Evolutionary conservation across 2,113 vertebrate species (phyloP).

Genomic region (Colossoma macropomum): DNA sequence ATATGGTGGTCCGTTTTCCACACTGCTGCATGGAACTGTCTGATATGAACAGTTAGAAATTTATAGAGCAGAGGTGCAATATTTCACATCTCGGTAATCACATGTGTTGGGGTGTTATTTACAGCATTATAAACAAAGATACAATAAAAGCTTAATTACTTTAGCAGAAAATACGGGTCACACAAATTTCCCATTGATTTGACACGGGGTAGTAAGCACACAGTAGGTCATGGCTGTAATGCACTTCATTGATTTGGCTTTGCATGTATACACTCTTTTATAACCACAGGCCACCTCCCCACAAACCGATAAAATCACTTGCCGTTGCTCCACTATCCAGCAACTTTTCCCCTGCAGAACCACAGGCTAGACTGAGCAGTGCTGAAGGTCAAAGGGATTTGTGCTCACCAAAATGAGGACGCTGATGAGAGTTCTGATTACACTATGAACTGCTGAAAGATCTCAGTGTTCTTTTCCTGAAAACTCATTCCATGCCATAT

Average conservation of each 20-base stretch:
- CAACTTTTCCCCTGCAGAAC: constrained; percentile 1
- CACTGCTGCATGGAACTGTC: constrained; percentile 1
- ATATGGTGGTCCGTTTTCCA: neutral
- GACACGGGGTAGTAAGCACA: constrained; percentile 27
- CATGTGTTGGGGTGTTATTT: constrained; percentile 43
- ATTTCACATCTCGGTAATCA: constrained; percentile 47
- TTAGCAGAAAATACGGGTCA: constrained; percentile 49
- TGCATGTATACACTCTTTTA: constrained; percentile 28
- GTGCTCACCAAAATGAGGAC: constrained; percentile 22
- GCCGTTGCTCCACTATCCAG: constrained; percentile 11
- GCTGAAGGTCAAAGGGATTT: constrained; percentile 34
- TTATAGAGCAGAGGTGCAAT: constrained; percentile 18
- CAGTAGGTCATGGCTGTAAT: constrained; percentile 42
- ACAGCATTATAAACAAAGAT: constrained; percentile 47
- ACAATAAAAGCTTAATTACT: constrained; percentile 53
- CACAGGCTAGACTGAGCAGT: constrained; percentile 1
- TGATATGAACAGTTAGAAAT: constrained; percentile 10
- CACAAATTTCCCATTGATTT: constrained; percentile 49
- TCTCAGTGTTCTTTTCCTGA: neutral
- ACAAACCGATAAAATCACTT: constrained; percentile 22
- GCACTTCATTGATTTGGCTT: constrained; percentile 46
- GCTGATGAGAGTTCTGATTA: constrained; percentile 38
- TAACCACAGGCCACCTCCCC: constrained; percentile 16
- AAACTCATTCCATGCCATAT: constrained; percentile 20
- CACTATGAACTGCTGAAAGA: constrained; percentile 30